A percentile compares a stretch with the other conserved stretches of the same genome.
Conservation (phyloP, 2,888 invertebrate genomes). For the Tiphia femorata region DNA sequence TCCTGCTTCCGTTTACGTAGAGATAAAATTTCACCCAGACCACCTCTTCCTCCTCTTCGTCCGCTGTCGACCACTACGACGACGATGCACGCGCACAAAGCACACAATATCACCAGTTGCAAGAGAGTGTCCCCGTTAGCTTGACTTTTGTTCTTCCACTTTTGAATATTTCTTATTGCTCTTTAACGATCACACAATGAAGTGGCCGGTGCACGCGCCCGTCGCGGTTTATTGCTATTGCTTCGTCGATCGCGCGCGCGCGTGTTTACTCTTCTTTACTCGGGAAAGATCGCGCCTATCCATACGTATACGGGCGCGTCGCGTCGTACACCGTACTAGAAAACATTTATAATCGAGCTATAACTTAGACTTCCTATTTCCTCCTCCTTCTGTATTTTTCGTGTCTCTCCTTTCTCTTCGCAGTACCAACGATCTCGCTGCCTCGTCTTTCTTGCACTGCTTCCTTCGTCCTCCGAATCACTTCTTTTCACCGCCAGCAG, state of each 20-base stretch:
- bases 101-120: no score
- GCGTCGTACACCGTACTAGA: neutral
- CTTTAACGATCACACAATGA: no score
- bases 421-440: no score
- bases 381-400: neutral
- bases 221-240: neutral
- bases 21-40: no score
- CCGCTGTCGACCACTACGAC: no score
- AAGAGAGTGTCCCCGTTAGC: no score
- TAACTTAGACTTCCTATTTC: neutral
- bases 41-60: no score
- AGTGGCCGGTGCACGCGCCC: neutral
- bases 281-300: neutral
- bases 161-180: no score
- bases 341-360: neutral
- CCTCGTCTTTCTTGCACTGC: neutral
- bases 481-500: neutral
- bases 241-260: neutral
- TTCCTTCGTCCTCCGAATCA: neutral
- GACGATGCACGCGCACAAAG: no score
- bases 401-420: neutral
- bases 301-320: neutral
- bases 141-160: no score
- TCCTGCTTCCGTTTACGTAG: neutral
- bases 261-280: slow-evolving; percentile 1